Evolutionary conservation across 1,140 invertebrate genomes (phyloP), one percentile per base, ranked within the genome.

Genomic region (Batillaria attramentaria): DNA sequence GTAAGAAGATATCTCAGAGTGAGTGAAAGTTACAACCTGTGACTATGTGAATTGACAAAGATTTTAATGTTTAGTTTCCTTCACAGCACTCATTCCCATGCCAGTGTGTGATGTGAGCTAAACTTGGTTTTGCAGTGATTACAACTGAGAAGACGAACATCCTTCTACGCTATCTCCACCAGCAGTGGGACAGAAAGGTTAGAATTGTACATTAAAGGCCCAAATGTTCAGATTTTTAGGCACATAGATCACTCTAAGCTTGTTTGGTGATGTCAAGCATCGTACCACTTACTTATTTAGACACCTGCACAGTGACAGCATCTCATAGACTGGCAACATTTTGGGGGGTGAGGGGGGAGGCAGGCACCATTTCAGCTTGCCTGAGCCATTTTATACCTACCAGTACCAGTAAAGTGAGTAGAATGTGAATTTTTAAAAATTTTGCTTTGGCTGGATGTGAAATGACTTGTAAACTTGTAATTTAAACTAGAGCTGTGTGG

Each of bases 131-230:
- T 95, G 81, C 92, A 96, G 95, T 97, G 86, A 98, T 98, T 90
- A 97, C 97, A 37, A 97, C 96, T 89, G 97, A 98, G 91, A 97
- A 97, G 92, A 96, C 96, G 66, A 97, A 97, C 87, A 97, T 98
- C 83, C 92, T 98, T 75, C 90, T 98, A 85, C 94, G 96, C 92
- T 98, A 97, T 90, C 93, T 98, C 78, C 96, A 97, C 85, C 96
- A 97, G 87, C 95, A 97, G 91, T 97, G 95, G 95, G 96, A 97
- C 86, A 97, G 96, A 93, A 97, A 97, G 93, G 91, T 92, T 85
- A 82, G 81, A n/a, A n/a, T n/a, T n/a, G n/a, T n/a, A n/a, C n/a
- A n/a, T n/a, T n/a, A n/a, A n/a, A n/a, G n/a, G n/a, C n/a, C n/a
- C n/a, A n/a, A n/a, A n/a, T n/a, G n/a, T n/a, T n/a, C n/a, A n/a